Percentiles rank a stretch among this genome's conserved stretches.
Evolutionary conservation across 2,113 vertebrate species (phyloP).

Genomic region (Stercorarius parasiticus): DNA sequence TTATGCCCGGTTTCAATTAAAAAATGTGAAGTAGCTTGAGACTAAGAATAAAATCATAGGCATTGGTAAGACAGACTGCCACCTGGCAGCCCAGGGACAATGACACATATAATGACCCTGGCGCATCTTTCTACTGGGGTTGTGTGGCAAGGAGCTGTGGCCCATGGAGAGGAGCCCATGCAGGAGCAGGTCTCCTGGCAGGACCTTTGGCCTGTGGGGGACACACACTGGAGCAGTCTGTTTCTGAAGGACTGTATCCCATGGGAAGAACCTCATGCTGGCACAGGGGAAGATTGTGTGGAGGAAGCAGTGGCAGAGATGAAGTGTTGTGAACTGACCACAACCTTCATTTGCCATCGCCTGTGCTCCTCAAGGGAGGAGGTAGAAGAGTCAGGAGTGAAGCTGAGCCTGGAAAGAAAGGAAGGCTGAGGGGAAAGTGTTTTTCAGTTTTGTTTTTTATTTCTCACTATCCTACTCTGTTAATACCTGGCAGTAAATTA

Average conservation of each 20-base stretch:
- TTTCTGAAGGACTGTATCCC: not conserved
- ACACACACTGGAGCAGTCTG: not conserved
- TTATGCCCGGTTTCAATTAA: not conserved
- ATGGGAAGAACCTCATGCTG: not conserved
- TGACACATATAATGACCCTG: not conserved
- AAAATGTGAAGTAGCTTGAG: not conserved
- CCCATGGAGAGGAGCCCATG: fast-evolving
- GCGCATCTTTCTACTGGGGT: too few species aligned
- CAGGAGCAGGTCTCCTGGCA: not conserved
- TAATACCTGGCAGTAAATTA: not conserved
- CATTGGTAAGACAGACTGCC: not conserved
- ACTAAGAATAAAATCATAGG: not conserved
- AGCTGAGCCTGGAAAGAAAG: not conserved
- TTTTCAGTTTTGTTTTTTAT: not conserved
- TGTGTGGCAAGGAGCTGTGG: not conserved
- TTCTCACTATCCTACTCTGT: not conserved
- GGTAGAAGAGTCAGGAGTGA: not conserved
- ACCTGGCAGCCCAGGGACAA: not conserved
- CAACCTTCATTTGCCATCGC: not conserved
- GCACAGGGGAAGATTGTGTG: not conserved
- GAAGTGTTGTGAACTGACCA: not conserved
- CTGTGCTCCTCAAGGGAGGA: not conserved
- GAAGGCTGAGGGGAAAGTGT: fast-evolving
- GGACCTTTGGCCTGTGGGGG: not conserved
- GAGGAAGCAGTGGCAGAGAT: not conserved